phyloP scores from a whole-genome alignment of 2,113 vertebrate genomes.

The Myiopsitta monachus region DNA sequence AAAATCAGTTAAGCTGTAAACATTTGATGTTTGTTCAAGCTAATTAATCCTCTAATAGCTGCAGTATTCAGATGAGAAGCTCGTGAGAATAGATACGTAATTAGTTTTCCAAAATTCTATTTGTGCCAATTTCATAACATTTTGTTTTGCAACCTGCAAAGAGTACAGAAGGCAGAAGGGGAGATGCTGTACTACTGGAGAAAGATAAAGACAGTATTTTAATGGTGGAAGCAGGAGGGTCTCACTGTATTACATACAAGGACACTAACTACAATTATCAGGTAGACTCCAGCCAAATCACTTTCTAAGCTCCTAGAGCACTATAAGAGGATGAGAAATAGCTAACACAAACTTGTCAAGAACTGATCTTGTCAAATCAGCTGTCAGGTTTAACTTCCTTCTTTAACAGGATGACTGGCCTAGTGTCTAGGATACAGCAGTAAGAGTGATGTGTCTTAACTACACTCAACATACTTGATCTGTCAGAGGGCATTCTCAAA shows the following conservation, averaged over 20 bases:
- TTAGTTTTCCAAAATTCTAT: background rate
- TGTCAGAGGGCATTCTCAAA: background rate
- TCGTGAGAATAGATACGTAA: background rate
- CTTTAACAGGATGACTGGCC: background rate
- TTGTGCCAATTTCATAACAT: background rate
- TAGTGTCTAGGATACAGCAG: background rate
- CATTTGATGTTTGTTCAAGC: background rate
- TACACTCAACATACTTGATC: background rate
- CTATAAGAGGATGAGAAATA: background rate
- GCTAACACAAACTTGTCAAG: background rate
- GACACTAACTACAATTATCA: background rate
- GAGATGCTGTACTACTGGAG: background rate
- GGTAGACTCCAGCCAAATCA: background rate
- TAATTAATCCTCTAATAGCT: slow-evolving; percentile 39
- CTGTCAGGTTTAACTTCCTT: background rate
- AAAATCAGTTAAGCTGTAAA: slow-evolving; percentile 18
- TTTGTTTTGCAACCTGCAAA: background rate
- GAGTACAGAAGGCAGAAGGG: background rate
- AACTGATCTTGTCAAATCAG: background rate
- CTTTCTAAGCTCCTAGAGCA: background rate
- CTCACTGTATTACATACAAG: background rate
- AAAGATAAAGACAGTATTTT: background rate
- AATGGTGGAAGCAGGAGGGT: background rate
- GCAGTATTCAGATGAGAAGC: background rate
- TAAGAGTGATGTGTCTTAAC: background rate